Conservation (phyloP, 2,888 invertebrate genomes). For the Microplitis deprimator region DNA sequence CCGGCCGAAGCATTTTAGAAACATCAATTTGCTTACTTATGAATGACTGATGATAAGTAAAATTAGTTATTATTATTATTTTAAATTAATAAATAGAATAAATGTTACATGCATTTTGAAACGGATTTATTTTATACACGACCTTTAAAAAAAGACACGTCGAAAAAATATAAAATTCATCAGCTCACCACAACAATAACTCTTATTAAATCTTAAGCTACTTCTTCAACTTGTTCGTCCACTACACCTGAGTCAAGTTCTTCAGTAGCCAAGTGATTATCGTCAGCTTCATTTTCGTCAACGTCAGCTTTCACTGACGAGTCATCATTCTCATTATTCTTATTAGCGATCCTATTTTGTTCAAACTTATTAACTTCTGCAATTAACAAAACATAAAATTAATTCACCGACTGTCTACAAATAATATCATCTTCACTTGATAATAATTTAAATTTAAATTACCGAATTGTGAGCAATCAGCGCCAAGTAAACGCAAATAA, state of each 20-base stretch:
- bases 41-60: slow-evolving; percentile 28
- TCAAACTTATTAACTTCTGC: slow-evolving; percentile 82
- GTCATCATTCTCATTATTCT: slow-evolving; percentile 33
- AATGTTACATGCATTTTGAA: slow-evolving; percentile 7
- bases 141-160: slow-evolving; percentile 33
- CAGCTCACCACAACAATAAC: slow-evolving; percentile 33
- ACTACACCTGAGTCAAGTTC: slow-evolving; percentile 32
- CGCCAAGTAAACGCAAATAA: slow-evolving; percentile 87
- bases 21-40: not conserved
- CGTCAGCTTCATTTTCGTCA: slow-evolving; percentile 54
- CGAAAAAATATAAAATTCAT: slow-evolving; percentile 33
- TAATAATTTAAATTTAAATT: slow-evolving; percentile 58
- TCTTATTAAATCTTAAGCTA: slow-evolving; percentile 37
- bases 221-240: slow-evolving; percentile 26
- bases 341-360: slow-evolving; percentile 70
- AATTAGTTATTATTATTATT: slow-evolving; percentile 59
- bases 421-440: slow-evolving; percentile 1
- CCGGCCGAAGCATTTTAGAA: slow-evolving; percentile 55
- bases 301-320: slow-evolving; percentile 54
- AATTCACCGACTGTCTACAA: slow-evolving; percentile 18
- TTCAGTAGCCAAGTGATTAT: slow-evolving; percentile 32
- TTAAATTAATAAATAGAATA: slow-evolving; percentile 25
- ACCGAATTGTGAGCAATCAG: slow-evolving; percentile 90
- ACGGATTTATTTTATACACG: slow-evolving; percentile 17
- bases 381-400: slow-evolving; percentile 53